phyloP scores from a whole-genome alignment of 2,113 vertebrate species.

The Pyxicephalus adspersus region DNA sequence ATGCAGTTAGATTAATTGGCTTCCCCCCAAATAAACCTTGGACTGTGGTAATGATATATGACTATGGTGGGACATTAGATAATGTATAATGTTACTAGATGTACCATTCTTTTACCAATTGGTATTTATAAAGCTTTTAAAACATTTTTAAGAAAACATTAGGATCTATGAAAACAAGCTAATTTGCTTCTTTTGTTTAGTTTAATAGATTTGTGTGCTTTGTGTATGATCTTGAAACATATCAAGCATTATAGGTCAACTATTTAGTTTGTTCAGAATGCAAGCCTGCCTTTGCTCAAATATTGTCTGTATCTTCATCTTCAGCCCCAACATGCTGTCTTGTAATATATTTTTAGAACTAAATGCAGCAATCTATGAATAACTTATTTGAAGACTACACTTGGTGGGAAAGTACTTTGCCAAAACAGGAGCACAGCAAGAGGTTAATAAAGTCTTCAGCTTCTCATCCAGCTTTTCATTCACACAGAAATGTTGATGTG shows the following conservation, averaged over 20 bases:
- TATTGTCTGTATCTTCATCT: constrained; percentile 17
- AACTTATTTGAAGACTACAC: constrained; percentile 43
- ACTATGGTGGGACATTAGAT: too few species aligned
- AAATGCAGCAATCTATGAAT: constrained; percentile 50
- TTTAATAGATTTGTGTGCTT: not conserved
- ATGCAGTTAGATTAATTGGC: too few species aligned
- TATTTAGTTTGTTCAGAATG: constrained; percentile 2
- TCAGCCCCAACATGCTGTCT: constrained; percentile 4
- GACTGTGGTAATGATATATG: too few species aligned
- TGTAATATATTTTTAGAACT: constrained; percentile 47
- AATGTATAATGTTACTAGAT: not conserved
- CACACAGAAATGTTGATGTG: constrained; percentile 69
- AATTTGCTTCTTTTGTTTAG: not conserved
- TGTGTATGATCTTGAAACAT: not conserved
- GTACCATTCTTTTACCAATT: not conserved
- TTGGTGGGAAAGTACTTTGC: constrained; percentile 61
- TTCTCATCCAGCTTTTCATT: constrained; percentile 73
- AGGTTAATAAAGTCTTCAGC: constrained; percentile 67
- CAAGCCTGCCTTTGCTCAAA: not conserved
- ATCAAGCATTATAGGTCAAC: not conserved
- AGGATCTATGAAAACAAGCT: not conserved
- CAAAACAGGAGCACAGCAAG: constrained; percentile 63
- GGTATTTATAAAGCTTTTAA: too few species aligned
- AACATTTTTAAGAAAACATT: too few species aligned
- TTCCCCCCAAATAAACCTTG: too few species aligned